Evolutionary conservation across 2,113 vertebrate species (phyloP).

Genomic region (Promerops cafer): DNA sequence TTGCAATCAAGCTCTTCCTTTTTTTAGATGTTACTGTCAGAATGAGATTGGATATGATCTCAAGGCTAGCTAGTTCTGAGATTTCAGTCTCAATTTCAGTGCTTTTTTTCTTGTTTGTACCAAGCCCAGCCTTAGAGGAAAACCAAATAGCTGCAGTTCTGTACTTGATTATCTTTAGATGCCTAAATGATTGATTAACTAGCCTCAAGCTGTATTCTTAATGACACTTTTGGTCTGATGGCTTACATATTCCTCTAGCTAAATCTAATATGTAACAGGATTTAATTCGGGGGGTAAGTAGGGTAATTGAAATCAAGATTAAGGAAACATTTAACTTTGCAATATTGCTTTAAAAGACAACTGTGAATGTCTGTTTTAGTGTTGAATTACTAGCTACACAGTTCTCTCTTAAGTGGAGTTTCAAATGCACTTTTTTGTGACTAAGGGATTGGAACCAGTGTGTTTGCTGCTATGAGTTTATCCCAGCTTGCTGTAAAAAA

Average conservation of each 20-base stretch:
- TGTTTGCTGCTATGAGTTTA: background rate
- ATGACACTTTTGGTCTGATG: background rate
- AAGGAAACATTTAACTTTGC: background rate
- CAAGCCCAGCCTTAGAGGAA: background rate
- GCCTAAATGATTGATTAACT: background rate
- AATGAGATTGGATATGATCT: background rate
- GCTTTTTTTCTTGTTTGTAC: background rate
- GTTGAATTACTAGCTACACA: background rate
- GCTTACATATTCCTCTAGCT: background rate
- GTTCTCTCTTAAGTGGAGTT: background rate
- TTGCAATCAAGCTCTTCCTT: slow-evolving; percentile 13
- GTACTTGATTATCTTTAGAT: background rate
- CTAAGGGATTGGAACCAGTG: background rate
- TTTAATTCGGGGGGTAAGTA: background rate
- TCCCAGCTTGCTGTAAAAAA: background rate
- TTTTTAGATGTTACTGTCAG: background rate
- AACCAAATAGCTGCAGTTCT: background rate
- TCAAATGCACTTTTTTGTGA: background rate
- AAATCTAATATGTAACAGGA: background rate
- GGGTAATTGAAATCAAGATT: background rate
- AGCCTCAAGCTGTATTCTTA: background rate
- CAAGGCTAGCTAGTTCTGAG: background rate
- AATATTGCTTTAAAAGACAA: background rate
- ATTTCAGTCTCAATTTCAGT: background rate
- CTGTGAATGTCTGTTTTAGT: background rate